Evolutionary conservation across 2,888 invertebrate species (phyloP).

Genomic region (Pollenia amentaria): DNA sequence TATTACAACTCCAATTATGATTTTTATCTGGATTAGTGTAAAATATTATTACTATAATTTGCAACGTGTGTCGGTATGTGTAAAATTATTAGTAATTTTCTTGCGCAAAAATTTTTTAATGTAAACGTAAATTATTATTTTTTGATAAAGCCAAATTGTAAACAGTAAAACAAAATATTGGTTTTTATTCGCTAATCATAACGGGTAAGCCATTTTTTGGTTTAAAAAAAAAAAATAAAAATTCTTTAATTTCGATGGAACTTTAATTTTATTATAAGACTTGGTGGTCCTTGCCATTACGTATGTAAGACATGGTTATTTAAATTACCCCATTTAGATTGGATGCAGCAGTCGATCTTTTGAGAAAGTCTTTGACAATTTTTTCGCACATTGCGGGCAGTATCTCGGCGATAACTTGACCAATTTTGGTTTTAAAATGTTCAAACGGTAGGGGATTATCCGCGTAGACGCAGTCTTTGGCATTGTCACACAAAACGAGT

Average conservation of each 20-base stretch:
- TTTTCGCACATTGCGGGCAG: too few relatives aligned
- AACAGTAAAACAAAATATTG: not conserved
- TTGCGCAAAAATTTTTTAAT: conserved; percentile 3
- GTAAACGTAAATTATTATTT: not conserved
- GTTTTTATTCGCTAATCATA: conserved; percentile 4
- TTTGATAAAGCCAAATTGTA: not conserved
- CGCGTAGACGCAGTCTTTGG: not conserved
- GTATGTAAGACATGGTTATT: too few relatives aligned
- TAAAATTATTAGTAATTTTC: conserved; percentile 36
- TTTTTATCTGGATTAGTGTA: conserved; percentile 30
- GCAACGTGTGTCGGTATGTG: conserved; percentile 1
- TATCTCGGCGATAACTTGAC: too few relatives aligned
- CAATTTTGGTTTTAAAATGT: too few relatives aligned
- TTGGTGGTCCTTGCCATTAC: too few relatives aligned
- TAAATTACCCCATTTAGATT: too few relatives aligned
- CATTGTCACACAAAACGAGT: too few relatives aligned
- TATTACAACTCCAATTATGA: conserved; percentile 5
- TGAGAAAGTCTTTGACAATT: too few relatives aligned
- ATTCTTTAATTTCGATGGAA: not conserved
- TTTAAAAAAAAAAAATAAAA: not conserved
- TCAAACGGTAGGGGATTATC: not conserved
- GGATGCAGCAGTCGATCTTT: too few relatives aligned
- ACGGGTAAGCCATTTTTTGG: too few relatives aligned
- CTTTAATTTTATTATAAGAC: too few relatives aligned
- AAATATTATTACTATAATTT: conserved; percentile 23